Evolutionary conservation across 2,888 invertebrate species (phyloP).

Genomic region (Toxonevra muliebris): DNA sequence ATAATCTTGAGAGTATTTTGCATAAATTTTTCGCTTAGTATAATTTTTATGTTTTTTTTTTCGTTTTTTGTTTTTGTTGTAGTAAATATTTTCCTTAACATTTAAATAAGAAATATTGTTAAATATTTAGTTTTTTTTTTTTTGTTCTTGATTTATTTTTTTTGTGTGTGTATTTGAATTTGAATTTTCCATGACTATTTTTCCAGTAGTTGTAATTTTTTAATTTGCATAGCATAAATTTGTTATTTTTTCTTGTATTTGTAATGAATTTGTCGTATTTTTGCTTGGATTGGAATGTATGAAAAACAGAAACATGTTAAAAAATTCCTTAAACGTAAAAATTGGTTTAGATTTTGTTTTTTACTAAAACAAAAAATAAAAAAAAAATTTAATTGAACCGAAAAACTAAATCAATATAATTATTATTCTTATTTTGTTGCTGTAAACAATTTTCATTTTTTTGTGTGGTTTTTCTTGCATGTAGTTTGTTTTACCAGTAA

Average conservation of each 20-base stretch:
- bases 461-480: slow-evolving; percentile 29
- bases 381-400: slow-evolving; percentile 28
- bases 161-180: slow-evolving; percentile 14
- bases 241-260: slow-evolving; percentile 38
- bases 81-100: slow-evolving; percentile 43
- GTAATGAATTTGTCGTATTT: slow-evolving; percentile 43
- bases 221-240: slow-evolving; percentile 31
- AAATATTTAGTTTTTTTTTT: slow-evolving; percentile 33
- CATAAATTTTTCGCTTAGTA: slow-evolving; percentile 22
- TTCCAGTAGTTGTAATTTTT: slow-evolving; percentile 42
- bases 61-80: slow-evolving; percentile 35
- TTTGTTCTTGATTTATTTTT: slow-evolving; percentile 29
- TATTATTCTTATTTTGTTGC: slow-evolving; percentile 41
- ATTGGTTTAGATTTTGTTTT: slow-evolving; percentile 57
- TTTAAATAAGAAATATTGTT: slow-evolving; percentile 42
- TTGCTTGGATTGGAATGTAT: slow-evolving; percentile 38
- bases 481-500: slow-evolving; percentile 46
- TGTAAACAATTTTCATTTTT: slow-evolving; percentile 45
- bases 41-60: slow-evolving; percentile 36
- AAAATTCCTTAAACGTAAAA: slow-evolving; percentile 32
- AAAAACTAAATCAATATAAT: slow-evolving; percentile 24
- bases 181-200: slow-evolving; percentile 49
- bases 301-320: slow-evolving; percentile 18
- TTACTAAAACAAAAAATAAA: slow-evolving; percentile 14
- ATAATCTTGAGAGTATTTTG: slow-evolving; percentile 21